These are phyloP conservation scores for Anodontia alba DNA, from an alignment of 2,888 invertebrate genomes.

Conservation along the genomic window DNA sequence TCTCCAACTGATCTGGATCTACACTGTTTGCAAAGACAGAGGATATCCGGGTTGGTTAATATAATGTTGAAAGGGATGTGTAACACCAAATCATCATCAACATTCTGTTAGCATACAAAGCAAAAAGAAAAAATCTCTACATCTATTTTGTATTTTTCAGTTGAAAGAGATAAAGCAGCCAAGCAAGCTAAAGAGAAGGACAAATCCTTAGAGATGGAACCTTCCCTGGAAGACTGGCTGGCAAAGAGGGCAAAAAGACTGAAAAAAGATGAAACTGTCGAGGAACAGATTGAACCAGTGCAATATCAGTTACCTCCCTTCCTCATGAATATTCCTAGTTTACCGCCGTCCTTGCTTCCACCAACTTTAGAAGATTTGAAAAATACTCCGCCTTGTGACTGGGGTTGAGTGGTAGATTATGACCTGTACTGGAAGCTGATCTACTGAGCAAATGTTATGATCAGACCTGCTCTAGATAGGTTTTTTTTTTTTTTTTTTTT, in stretches of 20 bases:
- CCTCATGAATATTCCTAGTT: conserved; percentile 44
- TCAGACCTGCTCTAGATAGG: too few relatives aligned
- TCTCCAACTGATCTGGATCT: too few relatives aligned
- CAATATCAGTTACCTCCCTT: conserved; percentile 57
- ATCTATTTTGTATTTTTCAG: neutral
- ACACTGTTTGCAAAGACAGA: too few relatives aligned
- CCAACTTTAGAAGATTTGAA: conserved; percentile 51
- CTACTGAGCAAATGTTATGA: too few relatives aligned
- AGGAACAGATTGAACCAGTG: neutral
- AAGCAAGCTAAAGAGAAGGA: conserved; percentile 36
- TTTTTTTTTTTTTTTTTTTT: too few relatives aligned
- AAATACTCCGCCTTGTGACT: conserved; percentile 38
- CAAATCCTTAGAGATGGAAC: conserved; percentile 26
- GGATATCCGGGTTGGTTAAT: too few relatives aligned
- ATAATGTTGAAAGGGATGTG: too few relatives aligned
- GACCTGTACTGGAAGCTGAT: neutral
- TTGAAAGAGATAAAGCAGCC: neutral
- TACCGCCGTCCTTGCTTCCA: conserved; percentile 58
- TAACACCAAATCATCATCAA: too few relatives aligned
- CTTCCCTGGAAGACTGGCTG: conserved; percentile 66
- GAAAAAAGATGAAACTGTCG: conserved; percentile 3
- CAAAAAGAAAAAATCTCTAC: too few relatives aligned
- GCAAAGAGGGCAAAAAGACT: conserved; percentile 55
- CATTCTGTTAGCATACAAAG: too few relatives aligned
- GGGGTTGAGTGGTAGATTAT: conserved; percentile 53